Percentiles rank a stretch among this genome's conserved stretches.
Conservation (phyloP, 2,113 vertebrate species). For the Hiodon tergisus region DNA sequence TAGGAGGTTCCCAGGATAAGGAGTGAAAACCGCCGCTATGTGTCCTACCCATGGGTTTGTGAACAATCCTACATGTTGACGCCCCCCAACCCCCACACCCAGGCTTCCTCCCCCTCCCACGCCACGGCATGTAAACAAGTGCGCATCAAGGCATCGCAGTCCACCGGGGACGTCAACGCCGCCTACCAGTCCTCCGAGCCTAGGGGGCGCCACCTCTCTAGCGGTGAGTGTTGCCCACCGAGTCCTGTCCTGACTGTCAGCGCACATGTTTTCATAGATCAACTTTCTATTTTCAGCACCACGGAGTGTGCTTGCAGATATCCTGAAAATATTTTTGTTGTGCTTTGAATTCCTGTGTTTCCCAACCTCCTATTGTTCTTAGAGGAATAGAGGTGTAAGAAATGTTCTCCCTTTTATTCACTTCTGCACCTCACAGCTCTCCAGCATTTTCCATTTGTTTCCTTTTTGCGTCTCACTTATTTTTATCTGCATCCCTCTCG, state of each 20-base stretch:
- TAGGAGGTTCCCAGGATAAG: too few species aligned
- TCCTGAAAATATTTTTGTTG: too few species aligned
- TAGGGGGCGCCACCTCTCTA: slow-evolving; percentile 87
- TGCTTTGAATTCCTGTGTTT: too few species aligned
- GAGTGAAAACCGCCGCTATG: neutral
- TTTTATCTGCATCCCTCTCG: neutral
- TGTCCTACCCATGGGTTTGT: slow-evolving; percentile 4
- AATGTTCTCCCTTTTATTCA: neutral
- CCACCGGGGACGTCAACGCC: slow-evolving; percentile 80
- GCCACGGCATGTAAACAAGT: slow-evolving; percentile 79
- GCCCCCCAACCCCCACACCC: too few species aligned
- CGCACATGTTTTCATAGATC: neutral
- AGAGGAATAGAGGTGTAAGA: too few species aligned
- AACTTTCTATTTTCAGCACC: neutral
- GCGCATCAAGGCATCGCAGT: slow-evolving; percentile 91
- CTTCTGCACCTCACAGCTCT: neutral
- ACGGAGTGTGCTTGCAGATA: neutral
- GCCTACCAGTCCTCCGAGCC: slow-evolving; percentile 78
- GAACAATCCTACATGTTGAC: neutral
- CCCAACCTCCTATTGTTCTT: too few species aligned
- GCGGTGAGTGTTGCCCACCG: slow-evolving; percentile 69
- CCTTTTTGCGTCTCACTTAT: too few species aligned
- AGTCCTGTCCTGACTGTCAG: neutral
- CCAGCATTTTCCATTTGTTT: neutral
- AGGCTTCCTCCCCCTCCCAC: slow-evolving; percentile 71